Conservation (phyloP, 1,140 invertebrate genomes). For the Drosophila chauvacae region DNA sequence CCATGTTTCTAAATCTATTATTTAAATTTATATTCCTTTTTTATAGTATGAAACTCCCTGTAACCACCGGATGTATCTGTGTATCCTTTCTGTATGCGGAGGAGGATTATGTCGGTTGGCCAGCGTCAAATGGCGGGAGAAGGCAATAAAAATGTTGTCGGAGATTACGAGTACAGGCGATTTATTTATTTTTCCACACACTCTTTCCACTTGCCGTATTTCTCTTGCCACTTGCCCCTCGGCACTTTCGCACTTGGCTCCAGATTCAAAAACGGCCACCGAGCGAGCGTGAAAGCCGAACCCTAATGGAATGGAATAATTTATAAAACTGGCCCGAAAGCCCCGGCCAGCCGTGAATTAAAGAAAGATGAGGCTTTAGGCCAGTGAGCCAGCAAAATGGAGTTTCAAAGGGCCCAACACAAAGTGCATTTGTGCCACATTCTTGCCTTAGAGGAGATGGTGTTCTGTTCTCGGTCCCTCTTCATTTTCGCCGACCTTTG, state of each 20-base stretch:
- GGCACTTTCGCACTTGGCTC: constrained; percentile 16
- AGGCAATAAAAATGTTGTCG: constrained; percentile 55
- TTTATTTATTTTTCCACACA: constrained; percentile 69
- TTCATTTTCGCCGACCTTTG: constrained; percentile 33
- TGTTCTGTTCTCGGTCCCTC: background rate
- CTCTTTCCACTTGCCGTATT: constrained; percentile 5
- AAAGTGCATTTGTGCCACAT: constrained; percentile 59
- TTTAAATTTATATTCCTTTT: background rate
- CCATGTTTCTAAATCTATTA: background rate
- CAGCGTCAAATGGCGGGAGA: constrained; percentile 38
- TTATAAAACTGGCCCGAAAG: constrained; percentile 48
- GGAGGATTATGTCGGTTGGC: constrained; percentile 32
- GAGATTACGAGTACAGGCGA: constrained; percentile 62
- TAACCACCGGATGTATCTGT: constrained; percentile 28
- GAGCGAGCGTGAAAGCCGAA: constrained; percentile 34
- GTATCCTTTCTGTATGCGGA: constrained; percentile 3
- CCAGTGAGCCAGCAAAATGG: constrained; percentile 34
- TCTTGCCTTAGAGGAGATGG: constrained; percentile 32
- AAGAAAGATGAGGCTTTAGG: constrained; percentile 18
- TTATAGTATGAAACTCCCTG: constrained; percentile 23
- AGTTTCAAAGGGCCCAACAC: constrained; percentile 14
- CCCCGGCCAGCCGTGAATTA: constrained; percentile 19
- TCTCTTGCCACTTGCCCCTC: background rate
- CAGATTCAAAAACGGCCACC: constrained; percentile 7
- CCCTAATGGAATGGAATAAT: constrained; percentile 64